phyloP scores from a whole-genome alignment of 2,888 invertebrate genomes.

The Chrysolina oricalcia region DNA sequence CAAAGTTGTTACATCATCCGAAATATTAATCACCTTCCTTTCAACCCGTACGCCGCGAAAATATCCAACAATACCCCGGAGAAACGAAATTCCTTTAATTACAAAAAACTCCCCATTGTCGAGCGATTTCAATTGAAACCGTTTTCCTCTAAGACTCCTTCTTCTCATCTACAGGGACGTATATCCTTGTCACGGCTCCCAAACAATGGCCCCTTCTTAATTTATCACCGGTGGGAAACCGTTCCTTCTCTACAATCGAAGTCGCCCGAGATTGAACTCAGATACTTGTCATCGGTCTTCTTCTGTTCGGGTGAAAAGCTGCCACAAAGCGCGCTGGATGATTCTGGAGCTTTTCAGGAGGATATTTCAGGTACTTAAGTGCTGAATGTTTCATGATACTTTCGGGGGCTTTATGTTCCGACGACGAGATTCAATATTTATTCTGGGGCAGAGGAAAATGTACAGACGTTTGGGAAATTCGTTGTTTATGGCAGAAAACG shows the following conservation, averaged over 20 bases:
- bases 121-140: constrained; percentile 69
- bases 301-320: constrained; percentile 53
- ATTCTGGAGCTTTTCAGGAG: constrained; percentile 47
- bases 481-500: constrained; percentile 6
- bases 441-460: constrained; percentile 7
- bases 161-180: constrained; percentile 32
- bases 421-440: constrained; percentile 16
- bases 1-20: constrained; percentile 31
- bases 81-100: constrained; percentile 64
- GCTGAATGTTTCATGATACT: constrained; percentile 56
- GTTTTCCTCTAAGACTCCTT: constrained; percentile 67
- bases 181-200: constrained; percentile 70
- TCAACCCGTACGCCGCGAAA: constrained; percentile 40
- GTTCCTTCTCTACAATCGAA: constrained; percentile 70
- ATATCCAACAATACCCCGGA: constrained; percentile 43
- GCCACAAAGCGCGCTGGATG: constrained; percentile 48
- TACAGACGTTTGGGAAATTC: not conserved
- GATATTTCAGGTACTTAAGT: constrained; percentile 58
- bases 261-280: constrained; percentile 69
- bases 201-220: constrained; percentile 70
- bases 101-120: constrained; percentile 68
- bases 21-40: constrained; percentile 47
- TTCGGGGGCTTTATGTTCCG: constrained; percentile 29
- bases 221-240: constrained; percentile 71
- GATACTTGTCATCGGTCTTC: constrained; percentile 69